A percentile compares a stretch with the other conserved stretches of the same genome.
Conservation (phyloP, 2,888 invertebrate genomes). For the Pyrrhosoma nymphula region DNA sequence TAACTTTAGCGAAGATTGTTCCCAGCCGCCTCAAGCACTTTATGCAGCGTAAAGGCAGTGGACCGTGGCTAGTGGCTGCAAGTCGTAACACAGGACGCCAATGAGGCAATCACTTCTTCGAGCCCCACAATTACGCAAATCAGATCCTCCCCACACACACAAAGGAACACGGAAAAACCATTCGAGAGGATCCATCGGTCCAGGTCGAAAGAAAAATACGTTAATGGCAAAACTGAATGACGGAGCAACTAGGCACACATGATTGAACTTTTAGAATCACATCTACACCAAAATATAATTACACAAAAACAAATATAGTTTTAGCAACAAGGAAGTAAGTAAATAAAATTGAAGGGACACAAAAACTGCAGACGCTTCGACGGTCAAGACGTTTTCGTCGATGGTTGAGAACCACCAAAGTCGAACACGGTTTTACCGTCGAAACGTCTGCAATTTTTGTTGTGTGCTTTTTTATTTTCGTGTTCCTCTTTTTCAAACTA, state of each 20-base stretch:
- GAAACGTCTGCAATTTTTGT: too few species aligned
- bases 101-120: not conserved
- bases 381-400: too few species aligned
- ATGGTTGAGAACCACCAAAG: too few species aligned
- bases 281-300: not conserved
- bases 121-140: conserved; percentile 4
- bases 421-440: too few species aligned
- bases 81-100: conserved; percentile 9
- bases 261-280: not conserved
- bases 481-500: too few species aligned
- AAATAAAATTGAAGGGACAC: too few species aligned
- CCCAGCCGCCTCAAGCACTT: not conserved
- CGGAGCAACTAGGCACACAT: not conserved
- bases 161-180: not conserved
- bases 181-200: not conserved
- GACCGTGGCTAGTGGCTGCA: not conserved
- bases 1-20: not conserved
- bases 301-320: too few species aligned
- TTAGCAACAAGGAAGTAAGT: too few species aligned
- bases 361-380: too few species aligned
- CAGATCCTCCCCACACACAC: not conserved
- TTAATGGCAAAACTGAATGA: not conserved
- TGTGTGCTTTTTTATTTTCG: too few species aligned
- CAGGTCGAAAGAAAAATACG: not conserved
- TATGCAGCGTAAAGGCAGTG: not conserved